Conservation (phyloP, 2,797 vertebrate species). For the Squalus acanthias region DNA sequence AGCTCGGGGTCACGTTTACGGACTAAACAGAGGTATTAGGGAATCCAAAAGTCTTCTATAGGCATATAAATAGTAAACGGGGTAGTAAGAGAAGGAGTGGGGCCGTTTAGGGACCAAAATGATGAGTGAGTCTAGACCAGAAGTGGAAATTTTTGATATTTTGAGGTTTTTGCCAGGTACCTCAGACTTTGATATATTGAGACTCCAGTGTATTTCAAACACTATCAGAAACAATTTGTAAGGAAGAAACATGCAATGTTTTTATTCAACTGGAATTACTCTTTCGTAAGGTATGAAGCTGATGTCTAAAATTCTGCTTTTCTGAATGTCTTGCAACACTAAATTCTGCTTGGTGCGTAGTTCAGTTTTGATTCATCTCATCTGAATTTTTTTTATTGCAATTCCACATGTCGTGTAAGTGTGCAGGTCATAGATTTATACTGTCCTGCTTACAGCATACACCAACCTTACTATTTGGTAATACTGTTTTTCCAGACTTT, state of each 20-base stretch:
- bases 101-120: too few species aligned
- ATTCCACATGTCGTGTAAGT: too few species aligned
- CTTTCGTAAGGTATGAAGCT: neutral
- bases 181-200: slow-evolving; percentile 3
- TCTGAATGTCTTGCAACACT: neutral
- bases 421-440: neutral
- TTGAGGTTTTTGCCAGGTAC: neutral
- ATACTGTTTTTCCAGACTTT: slow-evolving; percentile 62
- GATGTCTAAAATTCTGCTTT: neutral
- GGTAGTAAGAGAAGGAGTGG: too few species aligned
- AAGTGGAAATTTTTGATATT: neutral
- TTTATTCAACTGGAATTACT: neutral
- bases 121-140: neutral
- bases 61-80: too few species aligned
- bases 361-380: neutral
- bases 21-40: too few species aligned
- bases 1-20: too few species aligned
- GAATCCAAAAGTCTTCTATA: too few species aligned
- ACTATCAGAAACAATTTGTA: neutral
- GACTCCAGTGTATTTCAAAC: neutral
- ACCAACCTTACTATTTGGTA: neutral
- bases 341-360: neutral
- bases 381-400: neutral
- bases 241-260: neutral
- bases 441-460: neutral